phyloP scores from a whole-genome alignment of 2,888 invertebrate genomes.

The Tineola bisselliella region DNA sequence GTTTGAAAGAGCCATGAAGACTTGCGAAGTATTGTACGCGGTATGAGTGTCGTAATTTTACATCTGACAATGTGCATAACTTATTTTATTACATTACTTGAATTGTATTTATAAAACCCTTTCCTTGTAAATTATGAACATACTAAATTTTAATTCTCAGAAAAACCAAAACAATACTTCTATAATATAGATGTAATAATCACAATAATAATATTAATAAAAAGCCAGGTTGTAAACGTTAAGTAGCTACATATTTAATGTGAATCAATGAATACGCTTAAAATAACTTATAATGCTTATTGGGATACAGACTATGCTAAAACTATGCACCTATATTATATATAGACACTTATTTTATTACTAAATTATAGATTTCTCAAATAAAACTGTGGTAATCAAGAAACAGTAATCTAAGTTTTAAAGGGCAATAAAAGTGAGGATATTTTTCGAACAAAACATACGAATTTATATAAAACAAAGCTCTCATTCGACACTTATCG shows the following conservation, averaged over 20 bases:
- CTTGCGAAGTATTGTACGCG: background rate
- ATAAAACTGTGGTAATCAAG: background rate
- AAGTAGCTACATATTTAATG: no score
- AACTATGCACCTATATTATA: no score
- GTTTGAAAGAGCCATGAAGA: background rate
- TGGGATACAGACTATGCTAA: no score
- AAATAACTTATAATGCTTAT: no score
- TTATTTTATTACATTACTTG: background rate
- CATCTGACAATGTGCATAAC: background rate
- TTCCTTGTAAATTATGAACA: background rate
- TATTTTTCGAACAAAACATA: background rate
- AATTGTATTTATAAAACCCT: background rate
- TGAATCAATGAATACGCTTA: no score
- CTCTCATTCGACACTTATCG: conserved; percentile 46
- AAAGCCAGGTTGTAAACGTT: no score
- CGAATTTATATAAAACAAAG: background rate
- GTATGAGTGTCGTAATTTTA: background rate
- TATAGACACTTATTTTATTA: no score
- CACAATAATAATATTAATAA: no score
- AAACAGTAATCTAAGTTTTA: background rate
- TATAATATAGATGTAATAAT: no score
- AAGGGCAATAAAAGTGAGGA: background rate
- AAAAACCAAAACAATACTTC: no score
- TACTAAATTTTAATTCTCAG: no score
- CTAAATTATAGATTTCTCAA: background rate